Evolutionary conservation across 2,888 invertebrate species (phyloP).

Genomic region (Amblyjoppa fuscipennis): DNA sequence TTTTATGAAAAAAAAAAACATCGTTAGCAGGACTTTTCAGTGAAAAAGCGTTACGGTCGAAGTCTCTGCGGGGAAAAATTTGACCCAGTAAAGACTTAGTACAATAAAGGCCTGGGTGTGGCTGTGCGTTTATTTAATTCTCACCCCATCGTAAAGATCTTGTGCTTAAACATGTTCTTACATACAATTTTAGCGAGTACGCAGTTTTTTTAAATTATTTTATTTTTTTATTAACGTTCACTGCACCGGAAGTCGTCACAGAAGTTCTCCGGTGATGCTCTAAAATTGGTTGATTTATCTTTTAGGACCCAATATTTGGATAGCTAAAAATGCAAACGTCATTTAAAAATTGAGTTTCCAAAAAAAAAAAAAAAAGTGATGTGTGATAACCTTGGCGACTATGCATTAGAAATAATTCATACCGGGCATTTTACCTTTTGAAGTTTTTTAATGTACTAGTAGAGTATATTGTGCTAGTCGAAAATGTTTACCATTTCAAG

Average conservation of each 20-base stretch:
- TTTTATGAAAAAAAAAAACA: not conserved
- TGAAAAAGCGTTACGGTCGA: not conserved
- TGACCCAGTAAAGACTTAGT: not conserved
- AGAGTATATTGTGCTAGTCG: too few relatives aligned
- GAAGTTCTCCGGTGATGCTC: not conserved
- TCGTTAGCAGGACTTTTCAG: not conserved
- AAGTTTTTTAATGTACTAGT: not conserved
- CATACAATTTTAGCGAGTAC: too few relatives aligned
- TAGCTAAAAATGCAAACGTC: not conserved
- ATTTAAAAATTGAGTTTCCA: not conserved
- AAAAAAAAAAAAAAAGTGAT: too few relatives aligned
- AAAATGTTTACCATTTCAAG: not conserved
- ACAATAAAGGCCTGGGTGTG: not conserved
- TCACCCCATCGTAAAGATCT: too few relatives aligned
- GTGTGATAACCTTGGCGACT: not conserved
- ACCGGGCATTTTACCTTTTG: too few relatives aligned
- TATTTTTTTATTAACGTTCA: not conserved
- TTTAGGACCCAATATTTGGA: not conserved
- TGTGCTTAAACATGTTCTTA: too few relatives aligned
- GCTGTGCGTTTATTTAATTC: not conserved
- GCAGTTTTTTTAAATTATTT: too few relatives aligned
- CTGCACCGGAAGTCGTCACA: not conserved
- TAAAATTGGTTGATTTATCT: not conserved
- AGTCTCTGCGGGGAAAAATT: not conserved
- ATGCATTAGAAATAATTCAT: not conserved